phyloP scores from a whole-genome alignment of 2,888 invertebrate species.

The Trachelus iudaicus region DNA sequence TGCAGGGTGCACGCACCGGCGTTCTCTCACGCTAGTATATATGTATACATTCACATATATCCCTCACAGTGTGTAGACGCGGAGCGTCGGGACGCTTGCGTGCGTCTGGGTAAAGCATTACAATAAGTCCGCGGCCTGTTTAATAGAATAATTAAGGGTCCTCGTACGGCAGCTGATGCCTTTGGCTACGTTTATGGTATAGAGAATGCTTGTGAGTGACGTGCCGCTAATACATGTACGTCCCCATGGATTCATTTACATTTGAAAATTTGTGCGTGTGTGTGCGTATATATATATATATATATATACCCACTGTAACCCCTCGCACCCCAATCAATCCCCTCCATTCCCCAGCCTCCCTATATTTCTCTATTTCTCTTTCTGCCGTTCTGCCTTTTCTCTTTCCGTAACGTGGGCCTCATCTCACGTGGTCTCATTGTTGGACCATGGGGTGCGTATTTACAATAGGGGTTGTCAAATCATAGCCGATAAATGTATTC shows the following conservation, averaged over 20 bases:
- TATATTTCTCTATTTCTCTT: too few relatives aligned
- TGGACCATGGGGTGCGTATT: constrained; percentile 40
- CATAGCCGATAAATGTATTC: constrained; percentile 48
- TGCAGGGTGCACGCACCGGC: constrained; percentile 32
- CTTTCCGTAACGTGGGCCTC: constrained; percentile 16
- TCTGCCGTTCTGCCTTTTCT: too few relatives aligned
- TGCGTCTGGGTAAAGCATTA: constrained; percentile 37
- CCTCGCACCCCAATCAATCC: too few relatives aligned
- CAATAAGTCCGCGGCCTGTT: constrained; percentile 62
- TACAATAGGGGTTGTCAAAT: constrained; percentile 41
- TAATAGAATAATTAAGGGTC: constrained; percentile 65
- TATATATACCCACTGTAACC: neutral
- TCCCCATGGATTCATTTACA: too few relatives aligned
- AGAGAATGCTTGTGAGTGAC: too few relatives aligned
- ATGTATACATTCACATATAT: constrained; percentile 12
- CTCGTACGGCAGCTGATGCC: constrained; percentile 62
- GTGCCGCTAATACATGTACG: too few relatives aligned
- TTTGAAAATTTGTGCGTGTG: neutral
- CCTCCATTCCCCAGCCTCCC: too few relatives aligned
- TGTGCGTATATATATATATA: neutral
- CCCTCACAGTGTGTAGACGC: constrained; percentile 5
- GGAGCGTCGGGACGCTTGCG: constrained; percentile 9
- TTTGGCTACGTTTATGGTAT: constrained; percentile 20
- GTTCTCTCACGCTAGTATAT: constrained; percentile 6
- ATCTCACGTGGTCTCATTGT: constrained; percentile 33